Percentiles rank a stretch among this genome's conserved stretches.
Conservation (phyloP, 2,888 invertebrate species). For the Oeneis ivallda region DNA sequence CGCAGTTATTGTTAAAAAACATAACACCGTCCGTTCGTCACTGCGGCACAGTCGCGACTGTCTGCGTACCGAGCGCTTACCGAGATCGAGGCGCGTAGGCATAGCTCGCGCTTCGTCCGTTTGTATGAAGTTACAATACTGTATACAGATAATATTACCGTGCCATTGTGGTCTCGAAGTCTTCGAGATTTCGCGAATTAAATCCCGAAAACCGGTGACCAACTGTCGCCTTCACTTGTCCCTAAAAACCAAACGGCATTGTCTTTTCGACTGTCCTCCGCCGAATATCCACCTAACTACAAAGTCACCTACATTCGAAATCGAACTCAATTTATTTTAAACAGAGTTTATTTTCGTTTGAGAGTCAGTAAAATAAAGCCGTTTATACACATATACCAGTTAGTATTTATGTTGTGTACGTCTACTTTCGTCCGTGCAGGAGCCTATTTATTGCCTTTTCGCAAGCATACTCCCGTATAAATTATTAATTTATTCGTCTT, state of each 20-base stretch:
- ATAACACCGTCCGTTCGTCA: too few species aligned
- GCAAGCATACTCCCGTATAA: slow-evolving; percentile 62
- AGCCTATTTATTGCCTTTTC: slow-evolving; percentile 70
- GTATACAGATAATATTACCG: too few species aligned
- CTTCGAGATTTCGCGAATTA: slow-evolving; percentile 68
- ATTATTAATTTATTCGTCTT: slow-evolving; percentile 61
- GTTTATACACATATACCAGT: slow-evolving; percentile 40
- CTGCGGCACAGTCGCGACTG: too few species aligned
- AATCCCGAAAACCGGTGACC: slow-evolving; percentile 65
- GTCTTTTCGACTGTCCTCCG: slow-evolving; percentile 50
- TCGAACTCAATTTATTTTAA: slow-evolving; percentile 36
- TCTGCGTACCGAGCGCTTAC: too few species aligned
- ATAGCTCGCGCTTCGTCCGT: too few species aligned
- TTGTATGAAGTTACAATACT: too few species aligned
- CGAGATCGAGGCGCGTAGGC: too few species aligned
- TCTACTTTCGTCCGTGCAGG: slow-evolving; percentile 64
- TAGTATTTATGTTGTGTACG: slow-evolving; percentile 67
- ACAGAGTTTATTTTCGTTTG: slow-evolving; percentile 7
- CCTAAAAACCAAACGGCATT: slow-evolving; percentile 73
- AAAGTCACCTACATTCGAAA: slow-evolving; percentile 33
- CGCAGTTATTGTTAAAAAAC: too few species aligned
- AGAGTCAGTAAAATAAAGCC: slow-evolving; percentile 27
- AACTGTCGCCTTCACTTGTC: slow-evolving; percentile 72
- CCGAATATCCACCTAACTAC: slow-evolving; percentile 9
- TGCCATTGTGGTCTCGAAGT: slow-evolving; percentile 66